These are phyloP conservation scores for Graphium colonna DNA, from an alignment of 2,888 invertebrate genomes.

Conservation along the genomic window DNA sequence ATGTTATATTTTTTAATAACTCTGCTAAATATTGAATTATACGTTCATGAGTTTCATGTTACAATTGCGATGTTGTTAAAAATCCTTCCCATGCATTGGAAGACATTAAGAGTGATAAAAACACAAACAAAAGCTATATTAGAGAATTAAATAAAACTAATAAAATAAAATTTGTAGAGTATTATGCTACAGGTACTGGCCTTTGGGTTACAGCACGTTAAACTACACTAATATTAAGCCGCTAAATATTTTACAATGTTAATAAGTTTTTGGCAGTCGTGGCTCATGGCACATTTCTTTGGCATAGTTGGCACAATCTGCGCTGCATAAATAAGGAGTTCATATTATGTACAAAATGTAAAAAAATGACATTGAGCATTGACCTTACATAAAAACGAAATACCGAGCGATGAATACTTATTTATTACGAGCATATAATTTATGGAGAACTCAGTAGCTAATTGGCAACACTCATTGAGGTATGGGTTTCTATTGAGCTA, in stretches of 20 bases:
- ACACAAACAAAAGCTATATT: slow-evolving; percentile 32
- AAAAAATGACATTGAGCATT: slow-evolving; percentile 68
- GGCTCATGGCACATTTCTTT: slow-evolving; percentile 40
- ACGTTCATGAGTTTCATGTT: too few relatives aligned
- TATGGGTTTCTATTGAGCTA: slow-evolving; percentile 15
- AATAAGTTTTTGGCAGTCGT: slow-evolving; percentile 43
- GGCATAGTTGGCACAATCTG: slow-evolving; percentile 55
- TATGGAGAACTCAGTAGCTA: background rate
- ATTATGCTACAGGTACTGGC: slow-evolving; percentile 74
- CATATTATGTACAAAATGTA: slow-evolving; percentile 47
- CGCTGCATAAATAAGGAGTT: slow-evolving; percentile 40
- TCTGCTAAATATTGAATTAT: too few relatives aligned
- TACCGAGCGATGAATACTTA: slow-evolving; percentile 72
- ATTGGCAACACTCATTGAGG: slow-evolving; percentile 31
- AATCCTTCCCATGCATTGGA: background rate
- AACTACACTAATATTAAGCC: slow-evolving; percentile 31
- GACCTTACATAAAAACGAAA: slow-evolving; percentile 57
- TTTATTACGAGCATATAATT: slow-evolving; percentile 39
- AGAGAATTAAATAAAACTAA: slow-evolving; percentile 22
- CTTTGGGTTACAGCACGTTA: slow-evolving; percentile 46
- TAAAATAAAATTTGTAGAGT: slow-evolving; percentile 55
- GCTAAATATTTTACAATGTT: slow-evolving; percentile 26
- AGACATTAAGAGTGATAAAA: background rate
- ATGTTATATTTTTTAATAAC: too few relatives aligned
- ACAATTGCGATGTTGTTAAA: too few relatives aligned